Percentiles rank a stretch among this genome's conserved stretches.
phyloP scores from a whole-genome alignment of 2,113 vertebrate genomes.

The Apteryx mantelli region DNA sequence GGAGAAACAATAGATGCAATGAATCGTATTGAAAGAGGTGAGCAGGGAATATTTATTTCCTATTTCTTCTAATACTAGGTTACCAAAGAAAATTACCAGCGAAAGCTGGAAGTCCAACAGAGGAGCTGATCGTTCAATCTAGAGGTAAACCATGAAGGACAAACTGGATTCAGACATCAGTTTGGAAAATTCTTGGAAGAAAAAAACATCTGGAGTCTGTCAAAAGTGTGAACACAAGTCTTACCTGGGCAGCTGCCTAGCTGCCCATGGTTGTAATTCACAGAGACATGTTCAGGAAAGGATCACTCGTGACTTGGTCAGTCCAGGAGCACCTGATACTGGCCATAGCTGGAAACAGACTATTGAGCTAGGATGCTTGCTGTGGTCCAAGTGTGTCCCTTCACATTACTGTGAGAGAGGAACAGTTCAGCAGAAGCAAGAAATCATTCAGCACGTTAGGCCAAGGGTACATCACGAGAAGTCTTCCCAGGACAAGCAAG shows the following conservation, averaged over 20 bases:
- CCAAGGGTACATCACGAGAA: neutral
- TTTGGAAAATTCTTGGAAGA: too few relatives aligned
- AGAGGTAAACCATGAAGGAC: too few relatives aligned
- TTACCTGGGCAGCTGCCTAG: neutral
- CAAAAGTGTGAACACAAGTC: neutral
- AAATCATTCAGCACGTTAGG: neutral
- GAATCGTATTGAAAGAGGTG: too few relatives aligned
- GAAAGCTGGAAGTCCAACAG: too few relatives aligned
- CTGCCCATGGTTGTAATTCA: neutral
- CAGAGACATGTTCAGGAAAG: neutral
- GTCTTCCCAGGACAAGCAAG: neutral
- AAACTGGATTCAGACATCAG: too few relatives aligned
- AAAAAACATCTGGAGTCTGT: neutral
- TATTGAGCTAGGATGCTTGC: neutral
- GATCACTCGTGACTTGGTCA: neutral
- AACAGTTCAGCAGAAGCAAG: neutral
- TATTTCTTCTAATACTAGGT: too few relatives aligned
- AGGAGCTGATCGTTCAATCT: too few relatives aligned
- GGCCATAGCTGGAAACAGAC: neutral
- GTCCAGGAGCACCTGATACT: neutral
- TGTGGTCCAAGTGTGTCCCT: too few relatives aligned
- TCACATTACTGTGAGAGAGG: neutral
- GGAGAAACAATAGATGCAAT: too few relatives aligned
- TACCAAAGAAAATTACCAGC: too few relatives aligned
- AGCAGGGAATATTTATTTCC: too few relatives aligned